phyloP scores from a whole-genome alignment of 2,113 vertebrate species.

The Cyanistes caeruleus region DNA sequence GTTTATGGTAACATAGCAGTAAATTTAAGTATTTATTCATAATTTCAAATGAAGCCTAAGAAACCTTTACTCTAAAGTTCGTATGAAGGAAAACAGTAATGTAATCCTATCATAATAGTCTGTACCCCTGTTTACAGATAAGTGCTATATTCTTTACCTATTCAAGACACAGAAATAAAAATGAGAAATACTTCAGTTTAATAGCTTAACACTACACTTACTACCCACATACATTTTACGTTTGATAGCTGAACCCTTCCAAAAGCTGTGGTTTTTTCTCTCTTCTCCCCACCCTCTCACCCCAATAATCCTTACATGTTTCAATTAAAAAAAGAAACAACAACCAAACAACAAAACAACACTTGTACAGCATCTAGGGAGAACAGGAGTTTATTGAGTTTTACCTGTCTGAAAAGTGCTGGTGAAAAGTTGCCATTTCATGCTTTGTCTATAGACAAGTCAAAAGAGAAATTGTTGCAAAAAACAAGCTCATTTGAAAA shows the following conservation, averaged over 20 bases:
- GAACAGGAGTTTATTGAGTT: slow-evolving; percentile 61
- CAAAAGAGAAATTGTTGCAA: slow-evolving; percentile 43
- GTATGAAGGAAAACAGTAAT: background rate
- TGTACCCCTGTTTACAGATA: background rate
- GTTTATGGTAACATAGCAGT: background rate
- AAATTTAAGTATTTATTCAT: background rate
- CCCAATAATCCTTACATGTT: background rate
- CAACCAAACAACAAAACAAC: background rate
- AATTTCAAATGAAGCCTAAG: background rate
- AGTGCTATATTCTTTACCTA: background rate
- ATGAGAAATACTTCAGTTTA: background rate
- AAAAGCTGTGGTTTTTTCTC: background rate
- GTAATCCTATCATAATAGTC: background rate
- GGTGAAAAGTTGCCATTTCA: slow-evolving; percentile 54
- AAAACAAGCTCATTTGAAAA: slow-evolving; percentile 32
- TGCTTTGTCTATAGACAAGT: slow-evolving; percentile 51
- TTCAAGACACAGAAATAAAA: background rate
- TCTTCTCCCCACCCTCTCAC: background rate
- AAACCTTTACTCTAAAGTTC: background rate
- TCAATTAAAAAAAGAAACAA: background rate
- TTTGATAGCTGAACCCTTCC: background rate
- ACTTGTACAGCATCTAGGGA: slow-evolving; percentile 37
- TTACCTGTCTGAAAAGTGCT: slow-evolving; percentile 57
- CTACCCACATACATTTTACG: background rate
- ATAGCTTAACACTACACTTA: background rate